Evolutionary conservation across 2,113 vertebrate species (phyloP), one percentile per base, ranked within the genome.

Genomic region (Urocynchramus pylzowi): DNA sequence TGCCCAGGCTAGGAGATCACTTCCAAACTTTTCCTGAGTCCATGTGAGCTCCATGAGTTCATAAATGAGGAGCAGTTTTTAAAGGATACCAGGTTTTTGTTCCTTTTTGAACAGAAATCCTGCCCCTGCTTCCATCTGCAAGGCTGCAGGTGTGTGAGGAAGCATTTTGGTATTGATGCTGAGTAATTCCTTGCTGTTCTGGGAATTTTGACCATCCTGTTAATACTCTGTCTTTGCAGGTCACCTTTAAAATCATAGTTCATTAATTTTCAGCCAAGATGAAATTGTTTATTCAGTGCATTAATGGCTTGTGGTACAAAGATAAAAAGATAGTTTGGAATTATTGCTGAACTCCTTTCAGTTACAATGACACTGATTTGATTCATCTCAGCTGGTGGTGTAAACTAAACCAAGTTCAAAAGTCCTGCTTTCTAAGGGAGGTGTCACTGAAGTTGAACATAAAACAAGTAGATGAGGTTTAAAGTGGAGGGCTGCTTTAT

Each of bases 221-320:
- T 65, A 42, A 8, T 87, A 26, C 52, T 54, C 27, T 47, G 16
- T 12, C 2, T 61, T 93, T 92, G 71, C 65, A 83, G 82, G 64
- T 95, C 95, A 95, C 94, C 90, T 96, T 95, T 90, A 91, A 94
- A 95, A 96, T 96, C 54, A 28, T 57, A 87, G 82, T 89, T 96
- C 64, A 52, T 97, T 97, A 85, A 76, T 89, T 94, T 93, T 87
- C 41, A 86, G 37, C 41, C 31, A 67, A 76, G 73, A 85, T 96
- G 47, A 68, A 93, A 87, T 70, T 94, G 92, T 96, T 97, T 96
- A 69, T 94, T 96, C 75, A 53, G 61, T 90, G 57, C 79, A 87
- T 93, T 96, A 96, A 96, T 95, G 91, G 84, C 79, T 96, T 79
- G 59, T 87, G 41, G 59, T 80, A 53, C 31, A 53, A 75, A 96